These are phyloP conservation scores for Neomicropteryx cornuta DNA, from an alignment of 1,140 invertebrate genomes.

Conservation along the genomic window DNA sequence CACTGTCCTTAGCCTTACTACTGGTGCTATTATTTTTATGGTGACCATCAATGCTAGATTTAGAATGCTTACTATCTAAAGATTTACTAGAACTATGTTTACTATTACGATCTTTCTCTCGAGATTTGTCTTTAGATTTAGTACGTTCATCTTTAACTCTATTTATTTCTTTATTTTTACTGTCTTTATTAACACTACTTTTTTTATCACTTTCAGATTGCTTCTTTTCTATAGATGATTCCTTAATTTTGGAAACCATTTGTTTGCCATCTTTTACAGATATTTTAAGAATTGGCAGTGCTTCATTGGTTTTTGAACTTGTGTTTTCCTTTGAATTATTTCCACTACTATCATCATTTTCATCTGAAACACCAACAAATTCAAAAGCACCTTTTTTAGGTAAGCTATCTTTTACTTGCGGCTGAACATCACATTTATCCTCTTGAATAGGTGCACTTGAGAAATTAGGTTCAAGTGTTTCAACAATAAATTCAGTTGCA, in stretches of 20 bases:
- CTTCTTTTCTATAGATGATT: conserved; percentile 24
- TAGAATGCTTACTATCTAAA: conserved; percentile 13
- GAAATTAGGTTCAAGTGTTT: conserved; percentile 6
- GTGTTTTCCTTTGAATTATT: conserved; percentile 31
- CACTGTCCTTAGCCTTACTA: conserved; percentile 13
- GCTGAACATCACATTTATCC: conserved; percentile 7
- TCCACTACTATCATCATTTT: conserved; percentile 17
- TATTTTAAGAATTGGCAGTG: conserved; percentile 46
- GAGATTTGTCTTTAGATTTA: conserved; percentile 21
- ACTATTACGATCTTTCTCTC: conserved; percentile 15
- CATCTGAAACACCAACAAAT: conserved; percentile 9
- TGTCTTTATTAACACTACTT: conserved; percentile 29
- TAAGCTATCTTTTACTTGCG: not conserved
- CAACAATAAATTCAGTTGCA: too few species aligned
- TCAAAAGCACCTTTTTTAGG: conserved; percentile 10
- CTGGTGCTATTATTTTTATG: too few species aligned
- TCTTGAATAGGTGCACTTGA: not conserved
- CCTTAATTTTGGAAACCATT: conserved; percentile 52
- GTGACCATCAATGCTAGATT: too few species aligned
- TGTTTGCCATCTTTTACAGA: conserved; percentile 63
- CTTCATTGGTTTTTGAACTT: conserved; percentile 16
- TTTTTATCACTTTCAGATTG: conserved; percentile 26
- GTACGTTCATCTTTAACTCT: conserved; percentile 29
- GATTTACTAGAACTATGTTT: conserved; percentile 15
- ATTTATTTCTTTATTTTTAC: conserved; percentile 32